A percentile compares a stretch with the other conserved stretches of the same genome.
These are phyloP conservation scores for Eurytemora carolleeae DNA, from an alignment of 1,140 invertebrate species.

Conservation along the genomic window DNA sequence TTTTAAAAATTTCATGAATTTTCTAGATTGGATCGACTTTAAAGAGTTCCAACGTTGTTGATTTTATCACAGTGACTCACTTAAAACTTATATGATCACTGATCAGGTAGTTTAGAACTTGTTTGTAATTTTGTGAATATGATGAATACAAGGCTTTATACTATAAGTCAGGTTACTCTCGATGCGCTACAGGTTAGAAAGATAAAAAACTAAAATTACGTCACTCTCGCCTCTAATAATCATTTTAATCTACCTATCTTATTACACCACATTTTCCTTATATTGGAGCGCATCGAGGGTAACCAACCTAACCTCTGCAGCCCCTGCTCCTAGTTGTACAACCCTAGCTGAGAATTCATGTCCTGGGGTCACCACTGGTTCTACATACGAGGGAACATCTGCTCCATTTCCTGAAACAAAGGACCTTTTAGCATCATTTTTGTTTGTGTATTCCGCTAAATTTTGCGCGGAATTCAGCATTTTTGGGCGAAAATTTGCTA, in stretches of 20 bases:
- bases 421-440: no score
- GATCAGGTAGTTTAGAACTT: no score
- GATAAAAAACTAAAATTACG: neutral
- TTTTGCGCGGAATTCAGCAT: no score
- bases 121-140: neutral
- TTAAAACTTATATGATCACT: no score
- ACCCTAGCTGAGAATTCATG: conserved; percentile 5
- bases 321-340: conserved; percentile 3
- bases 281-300: neutral
- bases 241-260: no score
- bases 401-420: conserved; percentile 3
- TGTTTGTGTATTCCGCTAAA: no score
- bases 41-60: no score
- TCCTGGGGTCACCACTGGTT: conserved; percentile 6
- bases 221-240: neutral
- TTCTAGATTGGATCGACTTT: no score
- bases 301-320: neutral
- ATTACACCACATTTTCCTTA: no score
- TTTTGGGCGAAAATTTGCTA: no score
- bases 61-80: no score
- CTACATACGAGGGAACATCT: neutral
- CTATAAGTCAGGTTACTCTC: neutral
- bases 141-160: neutral
- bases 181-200: neutral
- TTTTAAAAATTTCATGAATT: no score